Evolutionary conservation across 2,113 vertebrate genomes (phyloP).

Genomic region (Nothoprocta pentlandii): DNA sequence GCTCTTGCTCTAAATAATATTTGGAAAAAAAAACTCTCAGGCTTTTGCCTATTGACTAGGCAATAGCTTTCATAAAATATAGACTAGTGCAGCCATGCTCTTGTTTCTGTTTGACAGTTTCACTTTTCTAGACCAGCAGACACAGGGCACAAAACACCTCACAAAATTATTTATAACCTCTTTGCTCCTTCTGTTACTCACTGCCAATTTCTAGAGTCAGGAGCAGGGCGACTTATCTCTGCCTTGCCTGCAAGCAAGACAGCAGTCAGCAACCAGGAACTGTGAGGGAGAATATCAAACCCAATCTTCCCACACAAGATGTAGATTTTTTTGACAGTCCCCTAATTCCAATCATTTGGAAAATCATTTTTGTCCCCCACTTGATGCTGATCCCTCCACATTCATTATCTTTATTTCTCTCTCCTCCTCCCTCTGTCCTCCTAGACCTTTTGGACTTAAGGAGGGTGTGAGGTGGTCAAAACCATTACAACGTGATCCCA

Average conservation of each 20-base stretch:
- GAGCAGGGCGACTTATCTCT: neutral
- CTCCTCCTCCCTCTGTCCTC: rapidly evolving
- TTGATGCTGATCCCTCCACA: neutral
- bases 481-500: neutral
- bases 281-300: neutral
- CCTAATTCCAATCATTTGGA: neutral
- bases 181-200: neutral
- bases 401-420: neutral
- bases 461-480: neutral
- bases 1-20: neutral
- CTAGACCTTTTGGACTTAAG: neutral
- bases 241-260: neutral
- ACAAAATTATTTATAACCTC: neutral
- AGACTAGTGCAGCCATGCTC: neutral
- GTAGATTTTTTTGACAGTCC: neutral
- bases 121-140: neutral
- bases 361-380: rapidly evolving
- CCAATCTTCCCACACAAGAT: neutral
- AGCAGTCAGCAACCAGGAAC: neutral
- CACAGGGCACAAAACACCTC: neutral
- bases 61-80: neutral
- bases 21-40: neutral
- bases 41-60: neutral
- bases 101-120: neutral
- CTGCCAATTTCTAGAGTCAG: neutral